Evolutionary conservation across 2,888 invertebrate species (phyloP), one percentile per base, ranked within the genome.

Genomic region (Oscheius sp.): DNA sequence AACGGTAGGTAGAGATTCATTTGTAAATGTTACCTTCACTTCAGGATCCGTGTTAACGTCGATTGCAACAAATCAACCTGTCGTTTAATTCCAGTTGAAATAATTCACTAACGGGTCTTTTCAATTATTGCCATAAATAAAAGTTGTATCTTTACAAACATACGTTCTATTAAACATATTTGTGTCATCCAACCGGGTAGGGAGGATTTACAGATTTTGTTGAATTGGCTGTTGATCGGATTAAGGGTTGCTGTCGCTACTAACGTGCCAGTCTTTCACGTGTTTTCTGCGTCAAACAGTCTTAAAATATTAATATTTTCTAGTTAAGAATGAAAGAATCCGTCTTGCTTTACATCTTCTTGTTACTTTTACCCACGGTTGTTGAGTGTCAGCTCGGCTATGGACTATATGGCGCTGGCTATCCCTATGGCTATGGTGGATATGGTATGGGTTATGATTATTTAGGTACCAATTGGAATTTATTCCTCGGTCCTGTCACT

Each of bases 151-250:
- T 3, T 41, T 41, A 4, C 5, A 41, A 41, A 41, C 41, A 12
- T 17, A 41, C 4, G 41, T 41, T 41, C 5, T 14, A 4, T 17
- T 41, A 22, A 47, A 47, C 20, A 47, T 47, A 24, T 14, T 22
- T 17, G 20, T 47, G 47, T 47, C 47, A 47, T 14, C 33, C 54
- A 33, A 36, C 54, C 32, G 51, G 51, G 36, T 32, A 20, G 33
- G 33, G 33, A 32, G 54, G 54, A 54, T 54, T 54, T 59, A n/a
- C 28, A 38, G 59, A 59, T 59, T 59, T 8, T 44, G 41, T 59
- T 59, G 59, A 59, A 59, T 59, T 59, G 44, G 44, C 30, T 24
- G 41, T 59, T 41, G 59, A 59, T 59, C 59, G 59, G 59, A 41
- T 59, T 59, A 59, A n/a, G 59, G n/a, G 14, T 26, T 44, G 44